Evolutionary conservation across 2,888 invertebrate species (phyloP), one percentile per base, ranked within the genome.

Genomic region (Watsonalla binaria): DNA sequence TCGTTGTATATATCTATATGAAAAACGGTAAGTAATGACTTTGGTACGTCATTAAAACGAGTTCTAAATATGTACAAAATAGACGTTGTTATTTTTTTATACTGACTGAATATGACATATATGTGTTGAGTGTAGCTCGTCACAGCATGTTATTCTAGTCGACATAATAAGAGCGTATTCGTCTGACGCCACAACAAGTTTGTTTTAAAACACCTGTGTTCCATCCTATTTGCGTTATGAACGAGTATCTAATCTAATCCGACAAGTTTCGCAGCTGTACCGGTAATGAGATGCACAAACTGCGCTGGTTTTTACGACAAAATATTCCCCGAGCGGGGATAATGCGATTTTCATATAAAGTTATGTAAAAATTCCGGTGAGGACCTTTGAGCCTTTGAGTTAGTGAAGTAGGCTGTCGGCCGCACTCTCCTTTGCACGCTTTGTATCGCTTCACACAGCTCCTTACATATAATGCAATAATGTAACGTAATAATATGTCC

Each of bases 261-360:
- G 42, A 42, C 42, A 55, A 55, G 61, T 56, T 59, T 51, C 24
- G 52, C 47, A 56, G 56, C 56, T 54, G 59, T 56, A 65, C 65
- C 57, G 53, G 58, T 66, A 69, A 69, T 63, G 64, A 63, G 54
- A 69, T 72, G 67, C 66, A 68, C 68, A 71, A 66, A 65, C 55
- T 59, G 54, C 52, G 52, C 58, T 53, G 59, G 58, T 65, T 67
- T 72, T 69, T 62, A 64, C 63, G 59, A 65, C 63, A 58, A 60
- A 63, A 65, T 55, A 55, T 60, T 51, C 49, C 47, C 53, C 47
- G 42, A 37, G 51, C 57, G 55, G 56, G 67, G 70, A 69, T 79
- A 82, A 81, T 74, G 68, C 63, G 70, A 76, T 82, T 78, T 77
- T 76, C 76, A 74, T 76, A 80, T 66, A 79, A 73, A 76, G 70